Evolutionary conservation across 1,140 invertebrate genomes (phyloP), one percentile per base, ranked within the genome.

Genomic region (Lordiphosa clarofinis): DNA sequence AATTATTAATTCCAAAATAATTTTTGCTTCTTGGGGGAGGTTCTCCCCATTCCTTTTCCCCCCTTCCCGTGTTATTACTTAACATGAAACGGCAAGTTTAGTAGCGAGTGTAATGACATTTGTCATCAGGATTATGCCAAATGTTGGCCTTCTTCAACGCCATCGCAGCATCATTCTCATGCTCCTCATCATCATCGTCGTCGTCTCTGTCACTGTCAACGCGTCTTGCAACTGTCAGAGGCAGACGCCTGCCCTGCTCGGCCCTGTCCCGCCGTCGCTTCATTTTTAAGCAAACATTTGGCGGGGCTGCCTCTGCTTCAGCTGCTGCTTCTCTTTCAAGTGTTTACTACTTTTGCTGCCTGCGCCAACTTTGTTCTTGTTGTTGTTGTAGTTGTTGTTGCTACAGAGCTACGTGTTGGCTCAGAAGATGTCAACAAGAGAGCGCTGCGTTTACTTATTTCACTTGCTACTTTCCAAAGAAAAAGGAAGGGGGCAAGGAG

Each of bases 211-310:
- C 78, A 82, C 78, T 82, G 76, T 84, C 76, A 84, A 69, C 75
- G 56, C 49, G 55, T 60, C 76, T 81, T 75, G 62, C 76, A 81
- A 56, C 78, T 81, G 76, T 84, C 76, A 76, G 56, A 9, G 47
- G 56, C 76, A 82, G 72, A 49, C 39, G 35, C 46, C 28, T 15
- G 15, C 44, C n/a, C 13, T 39, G 21, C 54, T 37, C 7, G 21
- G 37, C 47, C 24, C 15, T 15, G 15, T 15, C 35, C 38, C 28
- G 28, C 33, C 36, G 31, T 79, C 69, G 72, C 78, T 76, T 76
- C 69, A 76, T 73, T 82, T 76, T 82, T 76, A 82, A 82, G 44
- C 72, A 82, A 82, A 82, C 78, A 82, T 78, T 82, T 82, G 69
- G 66, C 42, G 15, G 28, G 55, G 36, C 31, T 54, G 15, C 19